Evolutionary conservation across 2,888 invertebrate genomes (phyloP).

Genomic region (Prosapia bicincta): DNA sequence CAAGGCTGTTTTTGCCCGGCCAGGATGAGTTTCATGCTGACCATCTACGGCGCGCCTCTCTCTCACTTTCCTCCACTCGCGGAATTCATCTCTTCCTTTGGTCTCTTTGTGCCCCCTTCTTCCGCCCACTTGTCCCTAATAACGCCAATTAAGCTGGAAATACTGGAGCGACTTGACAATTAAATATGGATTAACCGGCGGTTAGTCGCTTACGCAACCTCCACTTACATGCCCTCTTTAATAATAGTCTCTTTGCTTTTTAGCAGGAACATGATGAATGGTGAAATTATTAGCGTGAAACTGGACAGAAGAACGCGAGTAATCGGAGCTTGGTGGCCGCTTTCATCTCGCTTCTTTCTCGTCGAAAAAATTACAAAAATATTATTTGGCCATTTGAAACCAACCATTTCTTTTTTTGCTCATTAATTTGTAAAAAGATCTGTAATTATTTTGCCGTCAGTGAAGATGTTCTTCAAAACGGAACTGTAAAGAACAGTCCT

Average conservation of each 20-base stretch:
- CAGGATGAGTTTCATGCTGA: conserved; percentile 2
- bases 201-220: not conserved
- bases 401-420: no score
- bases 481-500: no score
- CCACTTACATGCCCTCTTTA: not conserved
- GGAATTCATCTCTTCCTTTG: not conserved
- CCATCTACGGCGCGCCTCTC: not conserved
- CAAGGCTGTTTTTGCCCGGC: not conserved
- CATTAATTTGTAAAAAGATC: no score
- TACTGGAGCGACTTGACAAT: not conserved
- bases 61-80: not conserved
- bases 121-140: not conserved
- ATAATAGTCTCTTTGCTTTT: not conserved
- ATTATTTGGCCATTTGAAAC: no score
- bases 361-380: no score
- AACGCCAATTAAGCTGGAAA: not conserved
- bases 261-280: not conserved
- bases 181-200: not conserved
- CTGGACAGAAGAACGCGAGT: not conserved
- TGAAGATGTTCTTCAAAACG: no score
- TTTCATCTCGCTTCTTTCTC: no score
- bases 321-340: no score
- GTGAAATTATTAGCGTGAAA: not conserved
- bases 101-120: not conserved
- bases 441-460: no score